Conservation (phyloP, 2,888 invertebrate genomes). For the Cyclophora albipunctata region DNA sequence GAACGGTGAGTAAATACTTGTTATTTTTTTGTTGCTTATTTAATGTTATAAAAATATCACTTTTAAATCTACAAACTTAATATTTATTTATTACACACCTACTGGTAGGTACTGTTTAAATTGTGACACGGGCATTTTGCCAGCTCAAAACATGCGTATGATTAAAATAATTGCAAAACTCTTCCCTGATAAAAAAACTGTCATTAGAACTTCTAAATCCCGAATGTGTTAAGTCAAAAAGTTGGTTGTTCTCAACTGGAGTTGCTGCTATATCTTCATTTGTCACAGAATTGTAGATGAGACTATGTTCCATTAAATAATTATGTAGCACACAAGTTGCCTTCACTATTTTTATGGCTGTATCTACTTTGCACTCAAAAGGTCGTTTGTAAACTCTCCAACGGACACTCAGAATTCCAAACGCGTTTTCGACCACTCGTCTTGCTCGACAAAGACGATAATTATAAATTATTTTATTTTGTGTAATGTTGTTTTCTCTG, state of each 20-base stretch:
- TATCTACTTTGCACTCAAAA: constrained; percentile 12
- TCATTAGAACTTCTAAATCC: constrained; percentile 5
- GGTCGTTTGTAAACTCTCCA: constrained; percentile 13
- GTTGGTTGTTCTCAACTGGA: constrained; percentile 10
- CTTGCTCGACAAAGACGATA: constrained; percentile 5
- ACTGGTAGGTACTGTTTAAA: background rate
- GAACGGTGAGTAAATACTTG: constrained; percentile 17
- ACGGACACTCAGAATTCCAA: background rate
- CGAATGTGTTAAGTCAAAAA: constrained; percentile 10
- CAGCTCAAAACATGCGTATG: constrained; percentile 7
- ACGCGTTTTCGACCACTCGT: no score
- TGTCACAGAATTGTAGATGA: constrained; percentile 11
- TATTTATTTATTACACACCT: constrained; percentile 3
- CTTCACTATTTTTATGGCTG: constrained; percentile 10
- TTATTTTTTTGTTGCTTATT: constrained; percentile 5
- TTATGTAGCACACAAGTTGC: constrained; percentile 10
- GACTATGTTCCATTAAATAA: constrained; percentile 10
- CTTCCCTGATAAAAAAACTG: background rate
- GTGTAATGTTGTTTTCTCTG: constrained; percentile 5
- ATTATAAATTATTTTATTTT: constrained; percentile 13
- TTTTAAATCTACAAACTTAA: constrained; percentile 6
- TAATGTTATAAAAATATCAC: background rate
- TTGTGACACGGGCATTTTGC: constrained; percentile 7
- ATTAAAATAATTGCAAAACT: background rate
- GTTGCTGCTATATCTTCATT: constrained; percentile 10